Percentiles rank a stretch among this genome's conserved stretches.
Evolutionary conservation across 2,888 invertebrate genomes (phyloP).

Genomic region (Pristionchus mayeri): DNA sequence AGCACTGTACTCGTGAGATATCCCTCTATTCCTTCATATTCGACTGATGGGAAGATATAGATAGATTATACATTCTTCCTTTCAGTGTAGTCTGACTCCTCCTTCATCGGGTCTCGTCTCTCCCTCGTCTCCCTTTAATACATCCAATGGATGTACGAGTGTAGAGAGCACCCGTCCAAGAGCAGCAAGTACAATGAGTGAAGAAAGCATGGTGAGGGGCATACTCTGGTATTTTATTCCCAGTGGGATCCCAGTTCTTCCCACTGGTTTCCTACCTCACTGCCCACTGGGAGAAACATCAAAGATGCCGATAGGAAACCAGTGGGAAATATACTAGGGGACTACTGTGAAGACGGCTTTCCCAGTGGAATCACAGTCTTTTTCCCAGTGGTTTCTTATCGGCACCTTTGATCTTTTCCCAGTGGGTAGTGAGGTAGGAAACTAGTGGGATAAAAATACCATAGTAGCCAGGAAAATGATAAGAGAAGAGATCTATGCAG

Average conservation of each 20-base stretch:
- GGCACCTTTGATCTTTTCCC: too few species aligned
- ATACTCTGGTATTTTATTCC: neutral
- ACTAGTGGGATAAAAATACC: too few species aligned
- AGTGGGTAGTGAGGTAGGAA: neutral
- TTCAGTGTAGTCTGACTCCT: slow-evolving; percentile 19
- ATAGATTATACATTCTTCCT: neutral
- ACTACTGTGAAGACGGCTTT: too few species aligned
- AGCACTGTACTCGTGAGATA: neutral
- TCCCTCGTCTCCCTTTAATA: slow-evolving; percentile 16
- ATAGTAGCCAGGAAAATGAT: neutral
- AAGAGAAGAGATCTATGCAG: neutral
- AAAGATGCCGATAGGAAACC: too few species aligned
- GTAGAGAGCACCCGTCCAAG: neutral
- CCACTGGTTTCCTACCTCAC: too few species aligned
- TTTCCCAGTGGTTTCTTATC: too few species aligned
- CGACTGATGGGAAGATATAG: too few species aligned
- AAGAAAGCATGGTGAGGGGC: slow-evolving; percentile 1
- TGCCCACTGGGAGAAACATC: too few species aligned
- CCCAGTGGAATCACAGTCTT: too few species aligned
- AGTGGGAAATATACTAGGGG: too few species aligned
- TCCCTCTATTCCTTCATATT: too few species aligned
- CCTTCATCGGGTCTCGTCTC: slow-evolving; percentile 20
- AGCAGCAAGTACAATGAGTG: slow-evolving; percentile 46
- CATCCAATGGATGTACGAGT: slow-evolving; percentile 43
- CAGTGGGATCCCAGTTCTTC: too few species aligned